Base-by-base conservation (phyloP, 2,888 invertebrate species). In the Smittia sp. region DNA sequence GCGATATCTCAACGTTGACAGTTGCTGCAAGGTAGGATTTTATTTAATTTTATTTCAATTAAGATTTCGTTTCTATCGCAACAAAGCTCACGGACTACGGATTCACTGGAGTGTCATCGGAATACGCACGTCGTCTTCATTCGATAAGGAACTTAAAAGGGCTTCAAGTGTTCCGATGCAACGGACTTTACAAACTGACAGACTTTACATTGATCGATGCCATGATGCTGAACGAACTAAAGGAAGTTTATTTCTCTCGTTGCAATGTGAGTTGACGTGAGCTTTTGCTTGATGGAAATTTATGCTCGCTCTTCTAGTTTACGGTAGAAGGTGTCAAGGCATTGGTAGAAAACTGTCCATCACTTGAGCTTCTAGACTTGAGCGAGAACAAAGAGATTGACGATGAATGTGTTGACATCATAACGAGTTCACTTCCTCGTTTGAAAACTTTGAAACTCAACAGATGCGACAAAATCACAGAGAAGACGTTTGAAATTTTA, bases 71-170 rank as follows among this genome's bases (percentile, higher is more conserved):
- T 7, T 65, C 27, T n/a, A 27, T 24, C 27, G 9, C 7, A 3
- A 27, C 27, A 6, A 11, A 65, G 18, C 20, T 73, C 3, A 73
- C 73, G 13, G 73, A 73, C 18, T 73, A 27, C 27, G 73, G 73
- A 46, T 73, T 73, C 32, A 73, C 73, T 7, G 63, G 73, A 25
- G 15, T 63, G 4, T 11, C n/a, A 7, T 46, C 65, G 4, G 41
- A 39, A 11, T 72, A 39, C 39, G 24, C 46, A 9, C 38, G 27
- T 1, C 22, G 65, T 13, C 27, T 24, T 41, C 52, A 65, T 22
- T 73, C 73, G 18, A 27, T 73, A 1, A 63, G 65, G 9, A 73
- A 73, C 22, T 22, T 73, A 7, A 73, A 65, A 18, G 73, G 73
- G 4, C 46, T 73, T 0, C 63, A 73, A 46, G 25, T 46, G 3